A percentile compares a stretch with the other conserved stretches of the same genome.
Evolutionary conservation across 1,140 invertebrate genomes (phyloP).

Genomic region (Aphelenchoides besseyi): DNA sequence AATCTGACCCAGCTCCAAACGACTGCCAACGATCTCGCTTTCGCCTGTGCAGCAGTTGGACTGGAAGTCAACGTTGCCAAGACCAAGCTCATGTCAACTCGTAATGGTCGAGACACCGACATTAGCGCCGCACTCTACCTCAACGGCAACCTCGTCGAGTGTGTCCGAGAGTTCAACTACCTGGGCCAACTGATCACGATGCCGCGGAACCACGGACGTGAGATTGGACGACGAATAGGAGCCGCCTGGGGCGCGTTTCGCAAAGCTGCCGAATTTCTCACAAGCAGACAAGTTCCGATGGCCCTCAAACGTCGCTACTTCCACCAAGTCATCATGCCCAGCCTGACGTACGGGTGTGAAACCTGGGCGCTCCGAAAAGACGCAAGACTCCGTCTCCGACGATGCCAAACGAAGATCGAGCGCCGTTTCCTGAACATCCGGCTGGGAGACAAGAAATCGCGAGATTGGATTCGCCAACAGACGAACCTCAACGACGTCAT

Average conservation of each 20-base stretch:
- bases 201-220: background rate
- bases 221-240: constrained; percentile 13
- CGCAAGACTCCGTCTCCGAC: background rate
- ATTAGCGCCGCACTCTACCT: too few species aligned
- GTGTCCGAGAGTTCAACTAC: too few species aligned
- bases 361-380: constrained; percentile 18
- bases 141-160: too few species aligned
- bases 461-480: background rate
- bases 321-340: background rate
- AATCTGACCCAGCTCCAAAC: background rate
- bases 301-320: constrained; percentile 1
- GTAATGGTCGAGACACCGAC: too few species aligned
- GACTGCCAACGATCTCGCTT: background rate
- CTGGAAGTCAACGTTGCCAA: constrained; percentile 20
- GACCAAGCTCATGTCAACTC: constrained; percentile 15
- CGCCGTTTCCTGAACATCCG: background rate
- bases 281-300: background rate
- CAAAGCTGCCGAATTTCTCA: background rate
- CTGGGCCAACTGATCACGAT: background rate
- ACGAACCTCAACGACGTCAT: background rate
- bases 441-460: background rate
- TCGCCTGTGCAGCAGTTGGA: background rate
- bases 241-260: background rate
- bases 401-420: background rate
- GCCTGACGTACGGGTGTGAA: constrained; percentile 12